Conservation (phyloP, 2,888 invertebrate species). For the Adela reaumurella region DNA sequence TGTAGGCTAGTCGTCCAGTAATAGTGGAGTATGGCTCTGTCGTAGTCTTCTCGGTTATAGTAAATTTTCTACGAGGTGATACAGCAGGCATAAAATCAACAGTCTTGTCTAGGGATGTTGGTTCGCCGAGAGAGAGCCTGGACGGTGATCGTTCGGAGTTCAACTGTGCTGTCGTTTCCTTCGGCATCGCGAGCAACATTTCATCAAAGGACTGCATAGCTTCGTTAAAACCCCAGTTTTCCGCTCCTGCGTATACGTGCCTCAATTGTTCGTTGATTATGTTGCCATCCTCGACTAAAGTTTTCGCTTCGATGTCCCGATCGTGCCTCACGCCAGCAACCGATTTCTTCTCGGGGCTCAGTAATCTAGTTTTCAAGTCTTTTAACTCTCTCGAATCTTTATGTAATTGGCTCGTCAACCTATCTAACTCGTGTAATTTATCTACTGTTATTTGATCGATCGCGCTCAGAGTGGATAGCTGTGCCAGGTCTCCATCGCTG, state of each 20-base stretch:
- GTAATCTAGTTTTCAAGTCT: slow-evolving; percentile 67
- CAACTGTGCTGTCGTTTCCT: slow-evolving; percentile 34
- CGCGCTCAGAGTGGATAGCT: slow-evolving; percentile 69
- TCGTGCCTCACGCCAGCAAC: slow-evolving; percentile 30
- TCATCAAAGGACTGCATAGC: slow-evolving; percentile 62
- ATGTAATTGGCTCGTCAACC: slow-evolving; percentile 70
- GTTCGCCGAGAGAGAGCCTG: slow-evolving; percentile 60
- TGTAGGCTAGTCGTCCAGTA: slow-evolving; percentile 62
- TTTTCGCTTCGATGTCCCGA: slow-evolving; percentile 57
- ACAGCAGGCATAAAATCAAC: slow-evolving; percentile 57
- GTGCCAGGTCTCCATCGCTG: slow-evolving; percentile 74
- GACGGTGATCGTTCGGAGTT: slow-evolving; percentile 59
- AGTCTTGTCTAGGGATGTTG: slow-evolving; percentile 60
- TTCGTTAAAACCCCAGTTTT: slow-evolving; percentile 67
- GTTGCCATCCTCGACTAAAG: slow-evolving; percentile 60
- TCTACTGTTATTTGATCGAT: slow-evolving; percentile 76
- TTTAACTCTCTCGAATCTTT: slow-evolving; percentile 76
- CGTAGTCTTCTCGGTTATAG: slow-evolving; percentile 48
- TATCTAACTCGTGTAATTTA: slow-evolving; percentile 75
- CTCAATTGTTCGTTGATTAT: slow-evolving; percentile 68
- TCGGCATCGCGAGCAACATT: slow-evolving; percentile 50
- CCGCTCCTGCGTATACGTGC: slow-evolving; percentile 62
- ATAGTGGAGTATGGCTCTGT: slow-evolving; percentile 63
- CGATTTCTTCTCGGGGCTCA: slow-evolving; percentile 60
- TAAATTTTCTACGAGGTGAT: slow-evolving; percentile 56